phyloP scores from a whole-genome alignment of 2,797 vertebrate species.

The Catostomus latipinnis region DNA sequence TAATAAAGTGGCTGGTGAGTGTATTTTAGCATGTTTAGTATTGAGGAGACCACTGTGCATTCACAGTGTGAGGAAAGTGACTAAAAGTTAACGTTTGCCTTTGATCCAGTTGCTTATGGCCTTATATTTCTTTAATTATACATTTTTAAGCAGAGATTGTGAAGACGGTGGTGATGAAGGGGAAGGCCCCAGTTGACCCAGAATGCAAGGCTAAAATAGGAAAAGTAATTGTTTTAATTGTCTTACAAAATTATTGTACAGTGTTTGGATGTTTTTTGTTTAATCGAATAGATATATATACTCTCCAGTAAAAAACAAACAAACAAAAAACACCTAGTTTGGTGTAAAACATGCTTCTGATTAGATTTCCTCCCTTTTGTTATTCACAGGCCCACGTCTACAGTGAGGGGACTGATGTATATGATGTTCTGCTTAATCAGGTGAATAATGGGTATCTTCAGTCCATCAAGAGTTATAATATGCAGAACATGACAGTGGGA shows the following conservation, averaged over 20 bases:
- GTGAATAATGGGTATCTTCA: conserved; percentile 67
- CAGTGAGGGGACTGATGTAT: conserved; percentile 82
- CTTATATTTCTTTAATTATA: neutral
- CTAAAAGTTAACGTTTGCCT: too few relatives aligned
- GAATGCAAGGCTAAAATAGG: conserved; percentile 86
- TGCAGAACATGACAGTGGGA: neutral
- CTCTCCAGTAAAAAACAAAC: too few relatives aligned
- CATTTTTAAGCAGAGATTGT: conserved; percentile 75
- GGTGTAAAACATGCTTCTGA: neutral
- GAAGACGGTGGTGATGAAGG: conserved; percentile 86
- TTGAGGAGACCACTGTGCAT: too few relatives aligned
- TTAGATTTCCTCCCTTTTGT: neutral
- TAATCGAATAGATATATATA: neutral
- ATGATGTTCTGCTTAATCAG: conserved; percentile 91
- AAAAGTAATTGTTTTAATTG: conserved; percentile 75
- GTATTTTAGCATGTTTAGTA: neutral
- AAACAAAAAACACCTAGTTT: neutral
- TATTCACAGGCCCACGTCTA: conserved; percentile 85
- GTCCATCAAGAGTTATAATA: neutral
- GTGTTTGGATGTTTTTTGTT: neutral
- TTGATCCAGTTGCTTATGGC: neutral
- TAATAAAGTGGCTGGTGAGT: too few relatives aligned
- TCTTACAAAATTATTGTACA: neutral
- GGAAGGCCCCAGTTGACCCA: conserved; percentile 87
- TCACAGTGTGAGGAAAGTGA: too few relatives aligned